Percentiles rank a stretch among this genome's conserved stretches.
Conservation (phyloP, 2,888 invertebrate genomes). For the Cybosia mesomella region DNA sequence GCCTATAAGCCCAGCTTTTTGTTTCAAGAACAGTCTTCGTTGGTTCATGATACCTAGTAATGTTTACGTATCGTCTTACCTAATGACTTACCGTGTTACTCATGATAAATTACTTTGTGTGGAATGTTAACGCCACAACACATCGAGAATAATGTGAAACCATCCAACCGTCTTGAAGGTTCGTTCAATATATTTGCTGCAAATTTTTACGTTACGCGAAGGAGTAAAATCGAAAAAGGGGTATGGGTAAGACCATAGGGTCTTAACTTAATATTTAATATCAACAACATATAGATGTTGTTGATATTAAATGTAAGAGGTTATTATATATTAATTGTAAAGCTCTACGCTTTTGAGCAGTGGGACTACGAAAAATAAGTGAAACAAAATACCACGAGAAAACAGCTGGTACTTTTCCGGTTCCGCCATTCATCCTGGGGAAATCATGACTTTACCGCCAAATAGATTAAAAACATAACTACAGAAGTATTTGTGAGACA, state of each 20-base stretch:
- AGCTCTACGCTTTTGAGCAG: too few species aligned
- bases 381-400: too few species aligned
- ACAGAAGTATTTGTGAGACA: too few species aligned
- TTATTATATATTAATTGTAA: too few species aligned
- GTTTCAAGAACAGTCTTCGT: constrained; percentile 39
- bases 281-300: not conserved
- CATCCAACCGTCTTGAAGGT: not conserved
- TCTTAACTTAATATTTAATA: too few species aligned
- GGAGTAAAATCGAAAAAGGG: not conserved
- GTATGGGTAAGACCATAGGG: not conserved
- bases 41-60: constrained; percentile 32
- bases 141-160: constrained; percentile 1
- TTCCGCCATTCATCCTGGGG: too few species aligned
- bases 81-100: constrained; percentile 48
- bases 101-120: constrained; percentile 46
- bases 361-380: too few species aligned
- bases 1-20: constrained; percentile 66
- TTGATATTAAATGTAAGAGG: not conserved
- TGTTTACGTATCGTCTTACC: constrained; percentile 49
- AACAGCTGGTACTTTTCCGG: too few species aligned
- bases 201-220: not conserved
- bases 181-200: not conserved
- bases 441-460: too few species aligned
- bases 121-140: constrained; percentile 35
- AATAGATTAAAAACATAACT: too few species aligned